Conservation (phyloP, 2,888 invertebrate genomes). For the Nephrotoma appendiculata region DNA sequence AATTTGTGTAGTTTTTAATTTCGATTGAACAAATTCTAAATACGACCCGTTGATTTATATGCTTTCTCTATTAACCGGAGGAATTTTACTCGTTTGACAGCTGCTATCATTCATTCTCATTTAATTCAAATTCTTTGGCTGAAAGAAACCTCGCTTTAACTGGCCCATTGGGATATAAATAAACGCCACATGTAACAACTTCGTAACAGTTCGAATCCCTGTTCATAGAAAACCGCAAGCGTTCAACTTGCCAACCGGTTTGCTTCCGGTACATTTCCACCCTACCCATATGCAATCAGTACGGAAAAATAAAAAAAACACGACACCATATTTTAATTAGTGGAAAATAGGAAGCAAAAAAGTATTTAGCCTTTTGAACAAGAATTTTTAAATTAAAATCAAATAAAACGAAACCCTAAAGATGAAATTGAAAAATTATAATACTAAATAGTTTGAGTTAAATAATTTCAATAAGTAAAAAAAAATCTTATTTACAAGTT, state of each 20-base stretch:
- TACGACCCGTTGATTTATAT: too few species aligned
- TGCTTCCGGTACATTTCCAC: neutral
- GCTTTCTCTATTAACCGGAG: too few species aligned
- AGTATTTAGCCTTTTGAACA: neutral
- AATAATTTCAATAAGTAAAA: neutral
- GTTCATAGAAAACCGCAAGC: neutral
- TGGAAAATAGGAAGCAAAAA: neutral
- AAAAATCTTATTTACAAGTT: neutral
- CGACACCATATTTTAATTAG: neutral
- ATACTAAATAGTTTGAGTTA: neutral
- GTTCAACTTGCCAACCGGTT: neutral
- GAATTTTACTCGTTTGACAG: too few species aligned
- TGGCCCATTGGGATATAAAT: too few species aligned
- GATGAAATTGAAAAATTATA: neutral
- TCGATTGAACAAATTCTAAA: too few species aligned
- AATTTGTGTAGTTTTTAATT: too few species aligned
- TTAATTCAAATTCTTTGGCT: too few species aligned
- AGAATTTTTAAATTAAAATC: neutral
- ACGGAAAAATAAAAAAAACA: neutral
- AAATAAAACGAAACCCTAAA: neutral
- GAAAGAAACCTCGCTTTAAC: too few species aligned
- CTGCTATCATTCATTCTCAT: too few species aligned
- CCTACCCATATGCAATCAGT: neutral
- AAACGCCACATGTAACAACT: too few species aligned
- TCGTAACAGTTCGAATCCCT: neutral